Conservation (phyloP, 2,113 vertebrate species). For the Macaca nemestrina region DNA sequence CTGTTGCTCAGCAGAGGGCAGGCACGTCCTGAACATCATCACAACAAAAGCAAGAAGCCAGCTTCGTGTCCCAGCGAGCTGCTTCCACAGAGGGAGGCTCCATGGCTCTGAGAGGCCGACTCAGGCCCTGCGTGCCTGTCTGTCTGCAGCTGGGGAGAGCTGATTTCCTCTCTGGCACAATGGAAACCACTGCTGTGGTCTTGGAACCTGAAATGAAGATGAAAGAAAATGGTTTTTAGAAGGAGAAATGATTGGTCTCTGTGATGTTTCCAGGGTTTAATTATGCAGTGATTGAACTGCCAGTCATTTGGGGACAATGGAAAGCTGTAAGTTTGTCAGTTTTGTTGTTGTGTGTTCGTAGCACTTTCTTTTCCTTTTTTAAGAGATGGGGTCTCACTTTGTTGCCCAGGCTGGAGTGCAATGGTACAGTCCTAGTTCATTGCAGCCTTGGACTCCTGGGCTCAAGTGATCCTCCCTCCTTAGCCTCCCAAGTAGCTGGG, state of each 20-base stretch:
- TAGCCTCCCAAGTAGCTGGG: too few species aligned
- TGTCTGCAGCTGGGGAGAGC: not conserved
- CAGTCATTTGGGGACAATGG: not conserved
- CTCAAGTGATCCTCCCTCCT: too few species aligned
- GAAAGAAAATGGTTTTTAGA: not conserved
- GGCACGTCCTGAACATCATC: fast-evolving
- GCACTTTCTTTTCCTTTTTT: not conserved
- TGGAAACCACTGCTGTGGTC: fast-evolving
- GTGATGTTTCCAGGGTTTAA: too few species aligned
- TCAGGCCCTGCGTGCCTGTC: not conserved
- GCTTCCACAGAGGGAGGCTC: not conserved
- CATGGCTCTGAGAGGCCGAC: not conserved
- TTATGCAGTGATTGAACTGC: not conserved
- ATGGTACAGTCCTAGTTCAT: too few species aligned
- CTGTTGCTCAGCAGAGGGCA: not conserved
- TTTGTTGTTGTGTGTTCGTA: not conserved
- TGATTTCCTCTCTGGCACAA: not conserved
- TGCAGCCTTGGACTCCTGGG: too few species aligned
- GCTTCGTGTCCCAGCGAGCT: fast-evolving
- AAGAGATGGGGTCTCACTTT: too few species aligned
- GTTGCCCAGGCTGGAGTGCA: too few species aligned
- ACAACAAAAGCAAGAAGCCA: fast-evolving
- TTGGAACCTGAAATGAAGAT: not conserved
- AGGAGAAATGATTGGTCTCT: not conserved
- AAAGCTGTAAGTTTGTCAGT: not conserved